Evolutionary conservation across 2,797 vertebrate genomes (phyloP), one percentile per base, ranked within the genome.

Genomic region (Sebastes minor): DNA sequence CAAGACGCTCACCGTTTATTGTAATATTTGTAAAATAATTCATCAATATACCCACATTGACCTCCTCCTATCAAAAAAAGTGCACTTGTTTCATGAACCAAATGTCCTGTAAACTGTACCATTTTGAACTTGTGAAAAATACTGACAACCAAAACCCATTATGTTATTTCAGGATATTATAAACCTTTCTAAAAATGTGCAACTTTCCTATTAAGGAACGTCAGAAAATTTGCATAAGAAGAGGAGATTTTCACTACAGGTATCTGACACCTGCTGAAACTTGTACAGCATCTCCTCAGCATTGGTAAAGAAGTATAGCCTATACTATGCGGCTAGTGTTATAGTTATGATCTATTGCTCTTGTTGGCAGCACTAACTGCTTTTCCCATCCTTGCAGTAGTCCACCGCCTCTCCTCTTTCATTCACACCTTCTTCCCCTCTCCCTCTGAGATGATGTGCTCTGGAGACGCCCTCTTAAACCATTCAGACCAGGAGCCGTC

Each of bases 401-500:
- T 12, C 13, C 13, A 27, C 55, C 12, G 13, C 5, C 49, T 66
- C 25, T 61, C n/a, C 8, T 32, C 65, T 49, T 5, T 53, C 4
- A 2, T 53, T 94, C 82, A 93, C 62, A 57, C 59, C 42, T 92
- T 86, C 76, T 92, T 94, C 33, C 79, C 76, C 71, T 95, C 95
- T 66, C 88, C 65, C 87, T 97, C 96, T 0, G 97, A 96, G 83
- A 99, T 91, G 6, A 97, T 93, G 22, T 95, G 90, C 62, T 97
- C 96, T 0, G 96, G 94, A 1, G 96, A 91, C 0, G 97, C 97
- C 35, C 95, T 95, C 80, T 88, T 94, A 88, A 97, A 98, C 98
- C 98, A 99, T 83, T 99, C 98, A 0, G 86, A 92, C 98, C 98
- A 99, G 73, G 98, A 97, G n/a, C 98, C 98, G 0, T 99, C 98